A percentile compares a stretch with the other conserved stretches of the same genome.
Conservation (phyloP, 2,888 invertebrate species). For the Amaurobius ferox region DNA sequence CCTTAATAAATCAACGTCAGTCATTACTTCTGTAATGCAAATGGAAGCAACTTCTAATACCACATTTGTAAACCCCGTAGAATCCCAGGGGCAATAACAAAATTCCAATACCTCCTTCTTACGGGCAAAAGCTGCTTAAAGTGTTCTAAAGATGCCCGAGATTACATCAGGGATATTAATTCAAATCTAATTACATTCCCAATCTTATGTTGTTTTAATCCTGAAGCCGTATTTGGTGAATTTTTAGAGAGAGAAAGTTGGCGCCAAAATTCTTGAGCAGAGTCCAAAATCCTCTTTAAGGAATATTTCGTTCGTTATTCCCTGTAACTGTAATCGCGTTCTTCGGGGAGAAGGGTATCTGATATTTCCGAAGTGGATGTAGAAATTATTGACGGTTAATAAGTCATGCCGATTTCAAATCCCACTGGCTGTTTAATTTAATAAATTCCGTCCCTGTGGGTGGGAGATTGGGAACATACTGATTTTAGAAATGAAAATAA, state of each 20-base stretch:
- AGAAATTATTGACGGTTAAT: constrained; percentile 15
- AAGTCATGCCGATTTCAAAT: neutral
- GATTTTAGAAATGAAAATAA: too few species aligned
- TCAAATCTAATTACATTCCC: constrained; percentile 42
- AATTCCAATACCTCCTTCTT: constrained; percentile 31
- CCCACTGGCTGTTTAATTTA: neutral
- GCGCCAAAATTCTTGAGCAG: constrained; percentile 6
- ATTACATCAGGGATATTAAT: constrained; percentile 22
- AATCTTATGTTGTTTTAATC: constrained; percentile 57
- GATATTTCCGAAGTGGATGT: constrained; percentile 10
- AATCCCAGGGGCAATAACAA: neutral
- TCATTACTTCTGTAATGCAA: too few species aligned
- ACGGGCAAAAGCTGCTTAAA: constrained; percentile 27
- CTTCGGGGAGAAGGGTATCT: constrained; percentile 3
- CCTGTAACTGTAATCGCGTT: neutral
- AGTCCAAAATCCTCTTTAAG: constrained; percentile 38
- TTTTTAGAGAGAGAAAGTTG: constrained; percentile 13
- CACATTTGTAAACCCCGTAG: constrained; percentile 4
- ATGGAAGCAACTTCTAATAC: constrained; percentile 4
- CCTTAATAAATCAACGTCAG: too few species aligned
- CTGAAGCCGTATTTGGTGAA: constrained; percentile 5
- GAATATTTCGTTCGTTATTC: constrained; percentile 23
- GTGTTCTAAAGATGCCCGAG: neutral
- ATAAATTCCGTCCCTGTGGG: too few species aligned
- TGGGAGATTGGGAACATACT: too few species aligned